These are phyloP conservation scores for Rhopalosiphum nymphaeae DNA, from an alignment of 2,888 invertebrate species.

Conservation along the genomic window DNA sequence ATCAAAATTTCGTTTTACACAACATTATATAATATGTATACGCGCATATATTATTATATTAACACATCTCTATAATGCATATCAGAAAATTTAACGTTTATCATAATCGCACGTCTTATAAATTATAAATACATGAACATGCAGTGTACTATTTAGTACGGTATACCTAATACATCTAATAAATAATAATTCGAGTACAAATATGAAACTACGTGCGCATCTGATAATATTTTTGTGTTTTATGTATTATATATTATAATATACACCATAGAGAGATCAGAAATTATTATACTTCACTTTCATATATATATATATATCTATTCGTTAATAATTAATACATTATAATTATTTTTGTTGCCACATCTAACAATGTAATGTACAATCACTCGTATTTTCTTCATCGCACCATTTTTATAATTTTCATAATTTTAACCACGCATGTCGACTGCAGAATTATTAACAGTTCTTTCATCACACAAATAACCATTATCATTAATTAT, in stretches of 20 bases:
- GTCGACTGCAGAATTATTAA: background rate
- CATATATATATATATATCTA: background rate
- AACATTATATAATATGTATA: background rate
- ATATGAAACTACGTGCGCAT: background rate
- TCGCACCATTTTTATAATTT: background rate
- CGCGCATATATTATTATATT: background rate
- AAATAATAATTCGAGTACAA: background rate
- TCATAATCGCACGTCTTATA: background rate
- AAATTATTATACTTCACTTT: background rate
- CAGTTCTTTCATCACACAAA: background rate
- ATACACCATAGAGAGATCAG: background rate
- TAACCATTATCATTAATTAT: background rate
- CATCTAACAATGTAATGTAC: background rate
- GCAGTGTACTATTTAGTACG: background rate
- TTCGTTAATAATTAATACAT: background rate
- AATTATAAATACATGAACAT: background rate
- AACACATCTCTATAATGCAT: background rate
- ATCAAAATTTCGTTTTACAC: background rate
- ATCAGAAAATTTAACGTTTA: background rate
- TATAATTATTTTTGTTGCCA: background rate
- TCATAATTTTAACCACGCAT: background rate
- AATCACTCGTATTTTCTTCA: background rate
- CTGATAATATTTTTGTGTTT: background rate
- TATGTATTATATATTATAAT: background rate
- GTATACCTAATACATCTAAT: background rate